Conservation (phyloP, 2,797 vertebrate species). For the Columba guinea region DNA sequence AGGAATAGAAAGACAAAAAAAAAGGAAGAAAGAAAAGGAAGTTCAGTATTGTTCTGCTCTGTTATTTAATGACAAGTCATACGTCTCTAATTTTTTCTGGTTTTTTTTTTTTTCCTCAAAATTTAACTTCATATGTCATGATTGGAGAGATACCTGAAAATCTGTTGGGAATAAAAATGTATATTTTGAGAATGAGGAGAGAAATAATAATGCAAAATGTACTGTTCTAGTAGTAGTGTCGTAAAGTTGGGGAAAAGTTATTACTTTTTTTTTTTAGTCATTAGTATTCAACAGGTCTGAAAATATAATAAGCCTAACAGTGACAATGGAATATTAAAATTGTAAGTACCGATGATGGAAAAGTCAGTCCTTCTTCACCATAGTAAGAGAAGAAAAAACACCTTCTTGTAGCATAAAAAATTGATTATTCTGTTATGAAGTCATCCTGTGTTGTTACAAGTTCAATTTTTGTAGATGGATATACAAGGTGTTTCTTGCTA, state of each 20-base stretch:
- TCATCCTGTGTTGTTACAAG: not conserved
- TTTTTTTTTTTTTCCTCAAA: not conserved
- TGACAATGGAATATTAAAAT: not conserved
- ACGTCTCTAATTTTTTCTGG: not conserved
- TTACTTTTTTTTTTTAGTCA: not conserved
- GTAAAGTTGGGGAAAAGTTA: not conserved
- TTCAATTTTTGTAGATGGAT: not conserved
- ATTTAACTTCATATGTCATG: not conserved
- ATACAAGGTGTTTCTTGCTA: conserved; percentile 9
- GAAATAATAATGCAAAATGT: not conserved
- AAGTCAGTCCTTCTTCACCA: not conserved
- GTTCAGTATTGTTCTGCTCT: fast-evolving
- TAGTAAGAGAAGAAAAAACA: not conserved
- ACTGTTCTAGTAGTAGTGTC: not conserved
- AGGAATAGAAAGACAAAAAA: not conserved
- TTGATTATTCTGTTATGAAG: not conserved
- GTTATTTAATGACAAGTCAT: not conserved
- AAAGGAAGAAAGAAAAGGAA: not conserved
- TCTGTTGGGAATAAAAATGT: not conserved
- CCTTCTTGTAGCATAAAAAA: not conserved
- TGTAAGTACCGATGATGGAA: not conserved
- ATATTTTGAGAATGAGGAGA: not conserved
- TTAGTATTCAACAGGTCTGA: not conserved
- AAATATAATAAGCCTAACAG: not conserved
- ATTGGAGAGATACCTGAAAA: not conserved